Evolutionary conservation across 2,888 invertebrate genomes (phyloP).

Genomic region (Teinopalpus imperialis): DNA sequence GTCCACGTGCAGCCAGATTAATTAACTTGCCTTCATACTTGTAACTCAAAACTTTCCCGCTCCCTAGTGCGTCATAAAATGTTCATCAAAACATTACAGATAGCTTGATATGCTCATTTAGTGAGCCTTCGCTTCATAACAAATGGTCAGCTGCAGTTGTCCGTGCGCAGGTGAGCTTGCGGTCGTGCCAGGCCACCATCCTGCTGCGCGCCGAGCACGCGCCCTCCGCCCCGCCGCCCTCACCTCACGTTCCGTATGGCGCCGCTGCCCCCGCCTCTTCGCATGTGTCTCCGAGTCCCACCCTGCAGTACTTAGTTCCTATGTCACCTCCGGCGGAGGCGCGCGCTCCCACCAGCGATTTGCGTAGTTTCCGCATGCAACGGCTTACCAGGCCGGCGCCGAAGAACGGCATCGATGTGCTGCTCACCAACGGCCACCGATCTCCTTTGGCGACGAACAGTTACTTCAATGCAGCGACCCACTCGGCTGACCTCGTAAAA

Average conservation of each 20-base stretch:
- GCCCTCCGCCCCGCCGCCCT: constrained; percentile 32
- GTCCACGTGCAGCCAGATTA: too few species aligned
- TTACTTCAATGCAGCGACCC: constrained; percentile 16
- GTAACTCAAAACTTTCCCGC: too few species aligned
- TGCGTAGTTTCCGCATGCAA: constrained; percentile 32
- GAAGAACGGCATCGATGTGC: constrained; percentile 17
- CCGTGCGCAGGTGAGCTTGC: constrained; percentile 56
- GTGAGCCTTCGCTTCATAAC: too few species aligned
- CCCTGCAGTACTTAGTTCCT: background rate
- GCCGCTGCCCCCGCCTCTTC: constrained; percentile 25
- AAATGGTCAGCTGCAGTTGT: too few species aligned
- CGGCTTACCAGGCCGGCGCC: background rate
- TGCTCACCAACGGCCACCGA: constrained; percentile 5
- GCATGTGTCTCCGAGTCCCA: background rate
- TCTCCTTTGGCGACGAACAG: constrained; percentile 7
- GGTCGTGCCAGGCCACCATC: constrained; percentile 58
- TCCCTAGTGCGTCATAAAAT: too few species aligned
- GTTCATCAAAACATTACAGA: too few species aligned
- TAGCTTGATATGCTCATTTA: too few species aligned
- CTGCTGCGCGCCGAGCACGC: constrained; percentile 61
- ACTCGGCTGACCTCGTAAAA: constrained; percentile 28
- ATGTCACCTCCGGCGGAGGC: constrained; percentile 24
- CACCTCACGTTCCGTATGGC: constrained; percentile 24
- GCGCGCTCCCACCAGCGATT: constrained; percentile 30
- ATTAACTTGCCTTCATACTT: too few species aligned